Percentiles rank a stretch among this genome's conserved stretches.
These are phyloP conservation scores for Diachasmimorpha longicaudata DNA, from an alignment of 1,140 invertebrate species.

Conservation along the genomic window DNA sequence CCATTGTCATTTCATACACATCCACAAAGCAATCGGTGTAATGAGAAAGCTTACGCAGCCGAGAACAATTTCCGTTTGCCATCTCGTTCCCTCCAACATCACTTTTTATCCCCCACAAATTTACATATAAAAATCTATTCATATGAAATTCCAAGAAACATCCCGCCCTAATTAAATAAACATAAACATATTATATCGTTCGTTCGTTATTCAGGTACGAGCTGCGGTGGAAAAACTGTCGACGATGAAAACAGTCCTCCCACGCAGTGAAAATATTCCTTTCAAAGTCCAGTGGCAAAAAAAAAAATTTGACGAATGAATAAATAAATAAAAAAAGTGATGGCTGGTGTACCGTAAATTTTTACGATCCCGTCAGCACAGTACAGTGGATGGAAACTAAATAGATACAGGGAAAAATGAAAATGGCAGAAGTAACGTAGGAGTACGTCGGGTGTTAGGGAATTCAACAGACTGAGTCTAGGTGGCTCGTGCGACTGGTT, in stretches of 20 bases:
- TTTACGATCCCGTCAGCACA: background rate
- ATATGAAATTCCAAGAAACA: background rate
- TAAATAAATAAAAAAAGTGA: background rate
- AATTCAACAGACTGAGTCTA: background rate
- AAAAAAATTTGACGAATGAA: background rate
- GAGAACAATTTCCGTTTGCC: background rate
- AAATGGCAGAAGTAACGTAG: background rate
- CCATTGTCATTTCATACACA: slow-evolving; percentile 46
- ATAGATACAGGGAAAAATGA: background rate
- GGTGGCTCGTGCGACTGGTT: background rate
- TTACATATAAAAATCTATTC: background rate
- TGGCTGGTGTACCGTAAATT: background rate
- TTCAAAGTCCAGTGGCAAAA: background rate
- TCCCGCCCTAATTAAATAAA: background rate
- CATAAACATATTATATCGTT: no score
- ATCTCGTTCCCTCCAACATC: background rate
- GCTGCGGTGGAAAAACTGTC: no score
- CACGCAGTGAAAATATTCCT: background rate
- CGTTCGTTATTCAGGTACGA: no score
- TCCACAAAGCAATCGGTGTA: slow-evolving; percentile 53
- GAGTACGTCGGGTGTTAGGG: background rate
- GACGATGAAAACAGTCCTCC: no score
- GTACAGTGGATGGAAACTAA: background rate
- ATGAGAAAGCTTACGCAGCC: slow-evolving; percentile 49
- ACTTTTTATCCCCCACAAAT: background rate